These are phyloP conservation scores for Lepus timidus DNA, from an alignment of 2,113 vertebrate species.

Conservation along the genomic window DNA sequence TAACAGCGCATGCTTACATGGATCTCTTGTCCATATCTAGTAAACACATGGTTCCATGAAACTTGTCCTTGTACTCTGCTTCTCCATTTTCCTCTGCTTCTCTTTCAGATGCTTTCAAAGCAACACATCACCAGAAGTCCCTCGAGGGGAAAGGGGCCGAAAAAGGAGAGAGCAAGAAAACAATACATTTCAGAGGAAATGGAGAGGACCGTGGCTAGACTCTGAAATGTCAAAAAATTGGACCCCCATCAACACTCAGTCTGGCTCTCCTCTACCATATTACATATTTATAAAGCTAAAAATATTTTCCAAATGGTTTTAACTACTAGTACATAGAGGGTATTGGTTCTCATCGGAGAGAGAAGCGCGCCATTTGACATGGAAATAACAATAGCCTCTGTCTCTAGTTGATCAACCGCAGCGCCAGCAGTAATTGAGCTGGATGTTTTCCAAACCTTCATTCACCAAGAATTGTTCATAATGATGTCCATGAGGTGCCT, in stretches of 20 bases:
- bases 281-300: constrained; percentile 66
- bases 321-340: constrained; percentile 15
- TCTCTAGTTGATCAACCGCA: constrained; percentile 43
- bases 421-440: constrained; percentile 56
- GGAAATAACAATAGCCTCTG: constrained; percentile 55
- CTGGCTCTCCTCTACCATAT: constrained; percentile 36
- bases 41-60: not conserved
- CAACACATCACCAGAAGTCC: constrained; percentile 30
- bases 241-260: not conserved
- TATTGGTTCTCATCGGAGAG: constrained; percentile 51
- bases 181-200: not conserved
- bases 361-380: constrained; percentile 50
- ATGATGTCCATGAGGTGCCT: not conserved
- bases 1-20: not conserved
- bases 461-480: constrained; percentile 44
- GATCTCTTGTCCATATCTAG: not conserved
- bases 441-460: constrained; percentile 54
- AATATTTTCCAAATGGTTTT: constrained; percentile 57
- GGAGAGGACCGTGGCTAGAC: not conserved
- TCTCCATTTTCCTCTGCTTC: constrained; percentile 34
- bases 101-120: not conserved
- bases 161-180: constrained; percentile 9
- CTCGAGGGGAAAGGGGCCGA: not conserved
- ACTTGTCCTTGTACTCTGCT: not conserved
- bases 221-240: constrained; percentile 22